Conservation (phyloP, 2,888 invertebrate species). For the Platerodrilus igneus region DNA sequence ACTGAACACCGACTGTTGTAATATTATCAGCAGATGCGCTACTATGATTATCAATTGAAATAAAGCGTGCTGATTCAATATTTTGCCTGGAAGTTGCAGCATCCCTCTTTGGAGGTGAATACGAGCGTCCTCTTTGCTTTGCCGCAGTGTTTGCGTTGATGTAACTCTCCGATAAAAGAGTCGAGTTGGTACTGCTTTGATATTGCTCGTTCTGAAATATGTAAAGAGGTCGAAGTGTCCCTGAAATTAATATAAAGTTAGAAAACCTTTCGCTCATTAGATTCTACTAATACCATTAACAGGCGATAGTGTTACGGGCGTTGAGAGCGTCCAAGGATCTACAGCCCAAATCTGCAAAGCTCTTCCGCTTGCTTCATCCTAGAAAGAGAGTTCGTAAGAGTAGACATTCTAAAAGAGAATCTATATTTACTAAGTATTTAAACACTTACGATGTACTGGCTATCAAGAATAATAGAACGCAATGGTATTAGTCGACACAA, state of each 20-base stretch:
- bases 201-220: constrained; percentile 37
- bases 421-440: no score
- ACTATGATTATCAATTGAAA: constrained; percentile 29
- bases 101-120: constrained; percentile 38
- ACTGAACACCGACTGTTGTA: constrained; percentile 17
- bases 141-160: constrained; percentile 18
- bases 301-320: constrained; percentile 29
- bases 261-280: neutral
- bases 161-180: constrained; percentile 13
- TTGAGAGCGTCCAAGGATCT: constrained; percentile 37
- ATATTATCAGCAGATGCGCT: constrained; percentile 44
- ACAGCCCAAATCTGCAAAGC: constrained; percentile 40
- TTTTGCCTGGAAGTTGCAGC: constrained; percentile 5
- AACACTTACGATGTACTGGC: constrained; percentile 40
- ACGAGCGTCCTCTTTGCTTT: constrained; percentile 39
- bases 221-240: constrained; percentile 42
- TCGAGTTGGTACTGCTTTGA: constrained; percentile 20
- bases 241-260: constrained; percentile 25
- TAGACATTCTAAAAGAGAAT: no score
- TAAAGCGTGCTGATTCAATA: constrained; percentile 13
- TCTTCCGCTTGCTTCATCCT: constrained; percentile 38
- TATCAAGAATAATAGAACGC: constrained; percentile 41
- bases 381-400: constrained; percentile 26
- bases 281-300: constrained; percentile 32
- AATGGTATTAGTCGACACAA: constrained; percentile 47